These are phyloP conservation scores for Triplophysa bombifrons DNA, from an alignment of 2,797 vertebrate genomes.

Conservation along the genomic window DNA sequence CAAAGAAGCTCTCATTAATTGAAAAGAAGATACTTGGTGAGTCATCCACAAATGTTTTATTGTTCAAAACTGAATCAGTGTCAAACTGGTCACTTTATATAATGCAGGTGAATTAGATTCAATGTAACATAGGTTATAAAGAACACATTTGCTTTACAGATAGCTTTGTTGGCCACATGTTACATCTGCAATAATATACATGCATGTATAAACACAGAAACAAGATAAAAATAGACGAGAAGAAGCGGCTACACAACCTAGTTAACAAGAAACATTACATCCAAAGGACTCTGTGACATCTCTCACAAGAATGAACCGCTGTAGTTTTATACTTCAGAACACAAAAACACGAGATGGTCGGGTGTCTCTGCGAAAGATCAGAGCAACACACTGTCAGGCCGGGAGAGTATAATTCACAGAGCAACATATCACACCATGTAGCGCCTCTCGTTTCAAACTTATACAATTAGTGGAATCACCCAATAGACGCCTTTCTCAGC, in stretches of 20 bases:
- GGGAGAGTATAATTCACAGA: constrained; percentile 26
- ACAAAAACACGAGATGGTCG: constrained; percentile 5
- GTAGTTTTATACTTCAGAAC: constrained; percentile 37
- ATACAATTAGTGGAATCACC: constrained; percentile 57
- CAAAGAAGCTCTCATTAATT: background rate
- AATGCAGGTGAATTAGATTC: background rate
- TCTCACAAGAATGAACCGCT: constrained; percentile 11
- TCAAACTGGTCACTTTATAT: background rate
- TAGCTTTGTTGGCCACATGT: too few species aligned
- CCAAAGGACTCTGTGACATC: constrained; percentile 17
- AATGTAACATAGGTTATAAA: background rate
- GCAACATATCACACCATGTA: constrained; percentile 14
- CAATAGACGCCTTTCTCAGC: constrained; percentile 52
- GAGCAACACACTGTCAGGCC: constrained; percentile 10
- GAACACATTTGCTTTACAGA: background rate
- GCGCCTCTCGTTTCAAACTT: constrained; percentile 18
- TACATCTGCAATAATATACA: constrained; percentile 2
- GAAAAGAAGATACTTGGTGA: background rate
- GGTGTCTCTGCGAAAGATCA: constrained; percentile 24
- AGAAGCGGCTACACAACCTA: constrained; percentile 26
- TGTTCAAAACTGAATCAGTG: background rate
- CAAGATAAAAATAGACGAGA: background rate
- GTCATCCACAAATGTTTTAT: background rate
- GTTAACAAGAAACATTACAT: constrained; percentile 29
- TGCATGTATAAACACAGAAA: background rate